Evolutionary conservation across 2,888 invertebrate species (phyloP), one percentile per base, ranked within the genome.

Genomic region (Clepsis dumicolana): DNA sequence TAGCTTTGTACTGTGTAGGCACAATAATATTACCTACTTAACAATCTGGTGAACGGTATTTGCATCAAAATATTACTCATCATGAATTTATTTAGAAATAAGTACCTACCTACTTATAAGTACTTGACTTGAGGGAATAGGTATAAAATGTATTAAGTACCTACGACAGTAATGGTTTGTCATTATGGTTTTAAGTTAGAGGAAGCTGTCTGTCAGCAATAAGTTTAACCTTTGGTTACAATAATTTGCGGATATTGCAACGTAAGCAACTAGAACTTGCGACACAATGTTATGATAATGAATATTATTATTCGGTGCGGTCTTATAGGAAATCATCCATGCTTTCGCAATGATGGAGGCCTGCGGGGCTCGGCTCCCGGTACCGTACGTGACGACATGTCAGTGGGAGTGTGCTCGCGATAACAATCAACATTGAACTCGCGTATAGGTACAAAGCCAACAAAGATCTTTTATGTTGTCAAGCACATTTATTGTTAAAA

Each of bases 361-460:
- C 83, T 82, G 71, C 71, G 73, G 82, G 87, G 87, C 77, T 86
- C 84, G 89, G 86, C 80, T 77, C 80, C 84, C 89, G 86, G 80
- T 77, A 80, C 44, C 44, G 44, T 77, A 79, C 80, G 77, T 83
- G 80, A 77, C 80, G 61, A 59, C 67, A 67, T 50, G 79, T 79
- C 78, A 82, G 80, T 87, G 64, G 68, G 64, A 64, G 68, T 60
- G 89, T 89, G 90, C 74, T 76, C 72, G 77, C 77, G 75, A 77
- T 77, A 77, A 87, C 70, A 71, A 80, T 80, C 80, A 75, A 74
- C 80, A 85, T 83, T 85, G 82, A 81, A 74, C 70, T 72, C 73
- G 62, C 65, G 71, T 73, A 89, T 85, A 88, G 88, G 71, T 73
- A 89, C 85, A 88, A 89, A 81, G 81, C 78, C 73, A 83, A 89